Conservation (phyloP, 2,797 vertebrate species). For the Phalanger gymnotis region DNA sequence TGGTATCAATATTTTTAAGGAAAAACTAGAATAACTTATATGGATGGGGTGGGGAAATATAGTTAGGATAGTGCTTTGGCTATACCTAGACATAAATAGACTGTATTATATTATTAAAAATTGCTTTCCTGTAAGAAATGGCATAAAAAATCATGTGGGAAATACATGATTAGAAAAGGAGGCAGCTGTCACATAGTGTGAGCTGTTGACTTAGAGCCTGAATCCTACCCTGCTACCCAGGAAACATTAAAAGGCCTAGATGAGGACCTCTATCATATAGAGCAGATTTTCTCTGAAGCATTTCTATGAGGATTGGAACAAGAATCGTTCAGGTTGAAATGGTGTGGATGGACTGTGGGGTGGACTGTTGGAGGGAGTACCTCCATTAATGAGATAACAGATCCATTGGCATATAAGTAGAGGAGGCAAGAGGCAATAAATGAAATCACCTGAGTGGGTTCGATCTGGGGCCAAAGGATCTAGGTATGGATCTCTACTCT, state of each 20-base stretch:
- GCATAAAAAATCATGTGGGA: not conserved
- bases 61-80: too few relatives aligned
- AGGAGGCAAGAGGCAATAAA: not conserved
- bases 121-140: not conserved
- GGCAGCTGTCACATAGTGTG: too few relatives aligned
- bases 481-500: not conserved
- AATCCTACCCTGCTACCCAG: not conserved
- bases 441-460: not conserved
- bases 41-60: not conserved
- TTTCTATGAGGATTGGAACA: not conserved
- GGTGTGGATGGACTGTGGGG: not conserved
- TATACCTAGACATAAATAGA: not conserved
- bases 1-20: not conserved
- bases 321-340: not conserved
- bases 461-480: not conserved
- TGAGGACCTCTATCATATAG: not conserved
- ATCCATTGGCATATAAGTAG: not conserved
- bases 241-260: not conserved
- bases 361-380: not conserved
- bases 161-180: not conserved
- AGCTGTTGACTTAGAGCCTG: not conserved
- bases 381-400: not conserved
- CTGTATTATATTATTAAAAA: not conserved
- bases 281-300: not conserved
- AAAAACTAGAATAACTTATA: not conserved